Base-by-base conservation (phyloP, 2,888 invertebrate species). In the Aphidoletes aphidimyza region DNA sequence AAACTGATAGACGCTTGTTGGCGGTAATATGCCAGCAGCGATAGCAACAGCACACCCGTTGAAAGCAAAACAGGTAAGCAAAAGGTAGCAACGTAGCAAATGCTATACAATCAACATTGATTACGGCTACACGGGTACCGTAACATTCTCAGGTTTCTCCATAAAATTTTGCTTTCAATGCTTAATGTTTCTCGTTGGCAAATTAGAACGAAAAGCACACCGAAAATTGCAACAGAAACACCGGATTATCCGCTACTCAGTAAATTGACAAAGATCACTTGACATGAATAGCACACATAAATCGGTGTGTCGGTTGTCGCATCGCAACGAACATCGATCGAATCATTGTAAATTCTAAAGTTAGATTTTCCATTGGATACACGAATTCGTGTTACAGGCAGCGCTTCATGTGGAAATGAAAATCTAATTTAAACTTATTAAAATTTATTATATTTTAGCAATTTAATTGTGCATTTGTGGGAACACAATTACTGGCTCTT, bases 351-450 rank as follows among this genome's bases (percentile, higher is more conserved):
- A 54, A 54, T 3, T 47, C 17, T 47, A 47, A 42, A 42, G 6
- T 42, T 14, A 42, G 8, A 42, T 14, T 6, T 42, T n/a, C n/a
- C n/a, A n/a, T n/a, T n/a, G n/a, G n/a, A n/a, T n/a, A n/a, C 42
- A 14, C 42, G 14, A 42, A 6, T 42, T 14, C 14, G 42, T 42
- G 42, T 42, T 9, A 14, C 14, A 42, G 42, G 42, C 8, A 6
- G 42, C 42, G 34, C 14, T 69, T 69, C 34, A 69, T 69, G 14
- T 54, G 11, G 54, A 54, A 54, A 54, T 30, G n/a, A 11, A 34
- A 69, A 69, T 69, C 69, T 30, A 69, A 69, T 69, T 69, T 30
- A 69, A 69, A 69, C 69, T 69, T 69, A 69, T 69, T 69, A 69
- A 69, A 69, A 69, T 69, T 69, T 69, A 69, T 69, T 26, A 69